These are phyloP conservation scores for Sinocyclocheilus rhinocerous DNA, from an alignment of 2,113 vertebrate species.

Conservation along the genomic window DNA sequence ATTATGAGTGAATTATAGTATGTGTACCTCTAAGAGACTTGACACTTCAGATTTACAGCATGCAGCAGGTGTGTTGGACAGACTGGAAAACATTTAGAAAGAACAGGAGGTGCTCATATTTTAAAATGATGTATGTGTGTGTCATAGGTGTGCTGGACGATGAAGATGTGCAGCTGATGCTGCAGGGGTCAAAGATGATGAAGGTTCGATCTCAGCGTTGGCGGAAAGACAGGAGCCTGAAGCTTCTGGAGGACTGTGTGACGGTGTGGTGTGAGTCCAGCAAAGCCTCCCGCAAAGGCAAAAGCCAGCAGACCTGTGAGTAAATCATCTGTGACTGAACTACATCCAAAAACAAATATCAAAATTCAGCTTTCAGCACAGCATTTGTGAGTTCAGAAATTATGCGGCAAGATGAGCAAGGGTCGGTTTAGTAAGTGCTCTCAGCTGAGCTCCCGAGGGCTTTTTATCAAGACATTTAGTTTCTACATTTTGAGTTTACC, in stretches of 20 bases:
- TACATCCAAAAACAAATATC: background rate
- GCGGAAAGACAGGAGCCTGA: constrained; percentile 81
- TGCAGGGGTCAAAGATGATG: constrained; percentile 84
- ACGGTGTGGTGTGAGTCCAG: constrained; percentile 89
- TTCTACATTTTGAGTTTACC: background rate
- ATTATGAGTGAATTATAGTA: constrained; percentile 9
- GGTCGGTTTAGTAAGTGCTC: background rate
- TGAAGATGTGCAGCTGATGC: constrained; percentile 86
- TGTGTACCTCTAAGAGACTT: constrained; percentile 1
- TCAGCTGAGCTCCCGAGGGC: background rate
- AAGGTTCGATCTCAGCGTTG: constrained; percentile 85
- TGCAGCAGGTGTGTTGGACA: constrained; percentile 25
- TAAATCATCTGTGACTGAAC: constrained; percentile 36
- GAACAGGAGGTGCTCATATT: background rate
- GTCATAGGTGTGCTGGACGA: constrained; percentile 84
- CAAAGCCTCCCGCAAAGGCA: constrained; percentile 75
- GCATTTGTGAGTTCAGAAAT: background rate
- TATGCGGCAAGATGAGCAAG: background rate
- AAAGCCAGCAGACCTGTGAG: constrained; percentile 87
- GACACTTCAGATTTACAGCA: constrained; percentile 1
- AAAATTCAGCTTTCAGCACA: background rate
- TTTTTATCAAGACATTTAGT: background rate
- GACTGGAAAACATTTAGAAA: constrained; percentile 2
- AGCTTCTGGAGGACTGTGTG: constrained; percentile 87
- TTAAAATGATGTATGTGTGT: constrained; percentile 19